A percentile compares a stretch with the other conserved stretches of the same genome.
phyloP scores from a whole-genome alignment of 2,113 vertebrate species.

The Plestiodon gilberti region DNA sequence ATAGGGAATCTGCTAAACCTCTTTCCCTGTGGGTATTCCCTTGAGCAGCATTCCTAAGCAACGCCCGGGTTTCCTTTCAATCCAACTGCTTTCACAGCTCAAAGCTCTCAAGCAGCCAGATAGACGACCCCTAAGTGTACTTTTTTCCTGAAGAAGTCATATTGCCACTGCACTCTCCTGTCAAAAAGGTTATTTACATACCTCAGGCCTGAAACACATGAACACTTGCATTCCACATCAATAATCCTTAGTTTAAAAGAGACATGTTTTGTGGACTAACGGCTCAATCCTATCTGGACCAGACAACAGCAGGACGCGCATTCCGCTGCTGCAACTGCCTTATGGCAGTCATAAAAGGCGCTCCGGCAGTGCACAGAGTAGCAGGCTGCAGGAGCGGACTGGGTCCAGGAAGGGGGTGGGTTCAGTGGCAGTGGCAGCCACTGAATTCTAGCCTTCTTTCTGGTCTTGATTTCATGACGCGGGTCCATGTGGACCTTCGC shows the following conservation, averaged over 20 bases:
- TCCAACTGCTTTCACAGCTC: not conserved
- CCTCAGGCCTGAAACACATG: not conserved
- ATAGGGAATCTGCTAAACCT: not conserved
- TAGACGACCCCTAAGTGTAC: not conserved
- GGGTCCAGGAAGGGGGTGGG: too few species aligned
- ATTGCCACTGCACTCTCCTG: not conserved
- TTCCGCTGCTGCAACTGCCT: too few species aligned
- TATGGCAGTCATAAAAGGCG: too few species aligned
- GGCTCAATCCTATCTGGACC: too few species aligned
- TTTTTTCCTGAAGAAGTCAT: not conserved
- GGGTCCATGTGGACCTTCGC: too few species aligned
- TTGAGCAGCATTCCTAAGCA: not conserved
- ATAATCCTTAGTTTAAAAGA: not conserved
- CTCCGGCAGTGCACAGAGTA: too few species aligned
- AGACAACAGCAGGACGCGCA: too few species aligned
- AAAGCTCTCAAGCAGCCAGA: not conserved
- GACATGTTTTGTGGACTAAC: too few species aligned
- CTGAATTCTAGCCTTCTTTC: too few species aligned
- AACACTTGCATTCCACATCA: not conserved
- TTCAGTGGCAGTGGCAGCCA: too few species aligned
- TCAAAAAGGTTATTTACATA: not conserved
- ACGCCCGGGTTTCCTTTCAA: not conserved
- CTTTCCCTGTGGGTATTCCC: not conserved
- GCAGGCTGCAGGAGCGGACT: too few species aligned
- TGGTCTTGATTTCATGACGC: too few species aligned